These are phyloP conservation scores for Dione juno DNA, from an alignment of 2,888 invertebrate species.

Conservation along the genomic window DNA sequence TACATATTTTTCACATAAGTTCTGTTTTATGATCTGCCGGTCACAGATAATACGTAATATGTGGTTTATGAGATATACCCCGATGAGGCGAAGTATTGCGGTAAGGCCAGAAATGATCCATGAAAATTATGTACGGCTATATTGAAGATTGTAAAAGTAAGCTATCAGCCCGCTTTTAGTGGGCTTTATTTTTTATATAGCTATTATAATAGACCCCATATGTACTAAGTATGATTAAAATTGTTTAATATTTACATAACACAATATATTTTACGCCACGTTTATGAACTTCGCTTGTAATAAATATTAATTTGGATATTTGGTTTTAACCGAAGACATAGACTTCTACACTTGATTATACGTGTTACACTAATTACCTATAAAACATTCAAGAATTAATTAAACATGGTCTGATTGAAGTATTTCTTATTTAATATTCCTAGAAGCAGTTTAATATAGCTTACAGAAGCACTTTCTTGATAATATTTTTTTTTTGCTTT, in stretches of 20 bases:
- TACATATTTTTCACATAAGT: conserved; percentile 65
- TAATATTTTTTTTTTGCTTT: neutral
- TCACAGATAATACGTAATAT: conserved; percentile 63
- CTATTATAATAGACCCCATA: conserved; percentile 32
- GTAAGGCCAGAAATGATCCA: conserved; percentile 56
- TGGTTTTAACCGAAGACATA: neutral
- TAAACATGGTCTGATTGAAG: conserved; percentile 13
- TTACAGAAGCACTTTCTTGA: neutral
- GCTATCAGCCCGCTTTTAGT: conserved; percentile 40
- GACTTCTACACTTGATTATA: conserved; percentile 29
- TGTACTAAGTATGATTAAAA: conserved; percentile 8
- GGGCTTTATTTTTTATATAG: conserved; percentile 41
- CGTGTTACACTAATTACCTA: conserved; percentile 24
- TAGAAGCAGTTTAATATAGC: neutral
- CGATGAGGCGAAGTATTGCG: conserved; percentile 39
- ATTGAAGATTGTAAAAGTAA: conserved; percentile 49
- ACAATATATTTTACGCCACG: neutral
- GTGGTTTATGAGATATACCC: conserved; percentile 62
- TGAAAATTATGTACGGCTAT: conserved; percentile 59
- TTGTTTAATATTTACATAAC: neutral
- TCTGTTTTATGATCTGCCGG: conserved; percentile 62
- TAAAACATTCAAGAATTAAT: conserved; percentile 29
- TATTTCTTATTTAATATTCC: neutral
- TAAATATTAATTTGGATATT: neutral
- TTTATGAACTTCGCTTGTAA: neutral